Conservation (phyloP, 1,140 invertebrate species). For the Drosophila erecta region DNA sequence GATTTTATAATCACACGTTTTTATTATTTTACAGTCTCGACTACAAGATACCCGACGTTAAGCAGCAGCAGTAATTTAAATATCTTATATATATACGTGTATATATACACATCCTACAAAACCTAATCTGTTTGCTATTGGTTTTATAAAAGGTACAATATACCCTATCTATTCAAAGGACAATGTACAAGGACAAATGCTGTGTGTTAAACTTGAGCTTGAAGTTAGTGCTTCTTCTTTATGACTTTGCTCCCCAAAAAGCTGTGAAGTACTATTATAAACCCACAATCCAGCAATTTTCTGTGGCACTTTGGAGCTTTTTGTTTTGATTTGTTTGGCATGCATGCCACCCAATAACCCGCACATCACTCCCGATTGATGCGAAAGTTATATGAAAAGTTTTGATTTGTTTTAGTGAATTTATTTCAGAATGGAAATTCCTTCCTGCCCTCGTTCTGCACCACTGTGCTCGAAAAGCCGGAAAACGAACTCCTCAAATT, state of each 20-base stretch:
- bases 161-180: not conserved
- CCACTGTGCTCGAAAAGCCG: slow-evolving; percentile 8
- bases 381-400: slow-evolving; percentile 80
- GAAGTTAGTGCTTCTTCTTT: slow-evolving; percentile 36
- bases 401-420: slow-evolving; percentile 81
- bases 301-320: slow-evolving; percentile 36
- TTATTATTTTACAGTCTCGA: no score
- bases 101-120: no score
- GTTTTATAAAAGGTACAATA: not conserved
- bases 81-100: no score
- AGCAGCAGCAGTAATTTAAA: no score
- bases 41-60: no score
- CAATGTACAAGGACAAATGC: slow-evolving; percentile 34
- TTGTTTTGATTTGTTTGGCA: slow-evolving; percentile 63
- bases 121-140: no score
- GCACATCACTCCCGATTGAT: slow-evolving; percentile 50
- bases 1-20: no score
- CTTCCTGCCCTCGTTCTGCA: not conserved
- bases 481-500: slow-evolving; percentile 58
- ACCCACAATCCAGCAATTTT: slow-evolving; percentile 57
- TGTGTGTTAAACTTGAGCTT: slow-evolving; percentile 66
- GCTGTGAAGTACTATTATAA: slow-evolving; percentile 38
- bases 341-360: slow-evolving; percentile 27
- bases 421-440: slow-evolving; percentile 66
- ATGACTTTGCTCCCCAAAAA: not conserved